Evolutionary conservation across 1,140 invertebrate species (phyloP).

Genomic region (Drosophila lacteicornis): DNA sequence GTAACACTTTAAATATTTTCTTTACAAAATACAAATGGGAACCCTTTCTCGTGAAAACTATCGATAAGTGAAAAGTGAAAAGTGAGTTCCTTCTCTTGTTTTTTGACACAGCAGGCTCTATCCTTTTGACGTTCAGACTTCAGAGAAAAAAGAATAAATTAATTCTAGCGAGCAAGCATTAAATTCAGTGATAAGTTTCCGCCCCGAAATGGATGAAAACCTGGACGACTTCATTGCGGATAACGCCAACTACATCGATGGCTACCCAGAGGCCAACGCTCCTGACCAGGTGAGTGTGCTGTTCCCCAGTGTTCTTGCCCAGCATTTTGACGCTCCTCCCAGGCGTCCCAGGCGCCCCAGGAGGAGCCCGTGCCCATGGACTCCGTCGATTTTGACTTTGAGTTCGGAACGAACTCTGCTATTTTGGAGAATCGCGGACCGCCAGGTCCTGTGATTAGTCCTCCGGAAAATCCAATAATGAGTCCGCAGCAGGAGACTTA

Average conservation of each 20-base stretch:
- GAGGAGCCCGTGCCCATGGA: neutral
- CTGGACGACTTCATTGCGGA: neutral
- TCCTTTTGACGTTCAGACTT: too few relatives aligned
- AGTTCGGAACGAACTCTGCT: neutral
- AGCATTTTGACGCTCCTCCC: neutral
- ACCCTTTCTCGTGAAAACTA: too few relatives aligned
- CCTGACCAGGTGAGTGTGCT: constrained; percentile 3
- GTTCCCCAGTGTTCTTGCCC: too few relatives aligned
- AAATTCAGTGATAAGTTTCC: neutral
- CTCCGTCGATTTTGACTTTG: neutral
- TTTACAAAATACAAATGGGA: too few relatives aligned
- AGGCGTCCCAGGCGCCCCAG: neutral
- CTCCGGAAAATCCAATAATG: neutral
- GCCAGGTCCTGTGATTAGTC: neutral
- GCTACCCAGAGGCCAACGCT: neutral
- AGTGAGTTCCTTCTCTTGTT: too few relatives aligned
- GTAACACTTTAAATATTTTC: too few relatives aligned
- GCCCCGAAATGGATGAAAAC: constrained; percentile 4
- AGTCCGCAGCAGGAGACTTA: neutral
- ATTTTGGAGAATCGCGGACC: neutral
- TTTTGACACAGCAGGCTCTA: too few relatives aligned
- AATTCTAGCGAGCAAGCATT: too few relatives aligned
- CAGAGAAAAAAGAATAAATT: too few relatives aligned
- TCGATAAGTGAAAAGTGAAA: too few relatives aligned
- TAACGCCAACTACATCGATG: constrained; percentile 5